phyloP scores from a whole-genome alignment of 2,888 invertebrate genomes.

The Atrina japonica region DNA sequence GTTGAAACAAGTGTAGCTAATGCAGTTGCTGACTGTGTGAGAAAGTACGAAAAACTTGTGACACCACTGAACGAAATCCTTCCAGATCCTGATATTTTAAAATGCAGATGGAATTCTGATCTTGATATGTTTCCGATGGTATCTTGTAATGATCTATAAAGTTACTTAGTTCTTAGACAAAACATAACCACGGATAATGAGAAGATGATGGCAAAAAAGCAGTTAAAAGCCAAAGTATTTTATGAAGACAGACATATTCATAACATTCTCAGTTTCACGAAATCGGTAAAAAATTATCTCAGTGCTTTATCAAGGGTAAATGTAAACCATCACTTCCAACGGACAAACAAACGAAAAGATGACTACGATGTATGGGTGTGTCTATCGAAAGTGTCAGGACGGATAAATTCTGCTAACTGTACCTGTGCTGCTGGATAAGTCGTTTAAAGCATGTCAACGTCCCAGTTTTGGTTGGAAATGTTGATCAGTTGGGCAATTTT shows the following conservation, averaged over 20 bases:
- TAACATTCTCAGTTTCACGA: not conserved
- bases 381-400: constrained; percentile 39
- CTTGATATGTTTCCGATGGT: too few species aligned
- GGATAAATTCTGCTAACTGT: constrained; percentile 45
- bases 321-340: constrained; percentile 43
- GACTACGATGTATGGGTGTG: constrained; percentile 41
- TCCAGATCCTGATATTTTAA: not conserved
- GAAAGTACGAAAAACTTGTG: not conserved
- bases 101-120: too few species aligned
- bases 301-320: constrained; percentile 31
- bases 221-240: constrained; percentile 11
- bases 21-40: not conserved
- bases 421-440: constrained; percentile 45
- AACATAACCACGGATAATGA: too few species aligned
- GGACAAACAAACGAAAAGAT: too few species aligned
- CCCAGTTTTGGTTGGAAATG: too few species aligned
- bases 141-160: too few species aligned
- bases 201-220: constrained; percentile 13
- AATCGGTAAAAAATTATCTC: not conserved
- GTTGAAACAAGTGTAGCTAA: not conserved
- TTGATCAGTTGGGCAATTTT: too few species aligned
- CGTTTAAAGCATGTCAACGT: too few species aligned
- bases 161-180: too few species aligned
- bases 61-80: constrained; percentile 5
- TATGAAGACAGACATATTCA: constrained; percentile 32